A percentile compares a stretch with the other conserved stretches of the same genome.
Conservation (phyloP, 2,888 invertebrate genomes). For the Ephialtes manifestator region DNA sequence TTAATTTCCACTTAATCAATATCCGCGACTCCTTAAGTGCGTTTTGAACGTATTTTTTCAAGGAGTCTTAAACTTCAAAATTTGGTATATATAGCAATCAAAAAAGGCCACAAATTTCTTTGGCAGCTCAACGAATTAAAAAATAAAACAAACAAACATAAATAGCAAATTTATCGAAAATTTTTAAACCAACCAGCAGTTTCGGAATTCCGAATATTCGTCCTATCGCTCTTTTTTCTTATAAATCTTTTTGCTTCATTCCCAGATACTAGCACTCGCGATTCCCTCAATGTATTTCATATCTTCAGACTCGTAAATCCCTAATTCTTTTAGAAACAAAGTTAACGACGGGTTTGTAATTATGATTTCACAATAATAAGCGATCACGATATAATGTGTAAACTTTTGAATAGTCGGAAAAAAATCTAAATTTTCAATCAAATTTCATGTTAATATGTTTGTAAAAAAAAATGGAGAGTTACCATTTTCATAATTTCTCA, state of each 20-base stretch:
- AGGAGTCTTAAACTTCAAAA: constrained; percentile 20
- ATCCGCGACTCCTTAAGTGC: constrained; percentile 27
- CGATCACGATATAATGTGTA: too few species aligned
- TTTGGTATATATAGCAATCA: constrained; percentile 4
- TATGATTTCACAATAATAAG: too few species aligned
- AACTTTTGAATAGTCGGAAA: too few species aligned
- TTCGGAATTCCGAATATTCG: constrained; percentile 18
- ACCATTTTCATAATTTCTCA: too few species aligned
- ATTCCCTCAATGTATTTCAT: constrained; percentile 8
- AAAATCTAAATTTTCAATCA: too few species aligned
- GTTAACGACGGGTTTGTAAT: too few species aligned
- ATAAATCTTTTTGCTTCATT: too few species aligned
- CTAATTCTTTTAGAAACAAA: too few species aligned
- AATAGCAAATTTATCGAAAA: constrained; percentile 5
- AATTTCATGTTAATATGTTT: too few species aligned
- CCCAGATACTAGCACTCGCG: constrained; percentile 72
- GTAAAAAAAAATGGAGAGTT: too few species aligned
- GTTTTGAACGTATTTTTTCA: constrained; percentile 48
- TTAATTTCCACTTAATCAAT: background rate
- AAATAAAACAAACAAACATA: constrained; percentile 26
- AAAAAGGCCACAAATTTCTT: constrained; percentile 2
- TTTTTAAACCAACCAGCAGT: constrained; percentile 39
- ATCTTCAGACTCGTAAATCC: background rate
- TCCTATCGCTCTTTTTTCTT: background rate
- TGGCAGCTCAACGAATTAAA: background rate